A percentile compares a stretch with the other conserved stretches of the same genome.
Conservation (phyloP, 2,113 vertebrate genomes). For the Montifringilla adamsi region DNA sequence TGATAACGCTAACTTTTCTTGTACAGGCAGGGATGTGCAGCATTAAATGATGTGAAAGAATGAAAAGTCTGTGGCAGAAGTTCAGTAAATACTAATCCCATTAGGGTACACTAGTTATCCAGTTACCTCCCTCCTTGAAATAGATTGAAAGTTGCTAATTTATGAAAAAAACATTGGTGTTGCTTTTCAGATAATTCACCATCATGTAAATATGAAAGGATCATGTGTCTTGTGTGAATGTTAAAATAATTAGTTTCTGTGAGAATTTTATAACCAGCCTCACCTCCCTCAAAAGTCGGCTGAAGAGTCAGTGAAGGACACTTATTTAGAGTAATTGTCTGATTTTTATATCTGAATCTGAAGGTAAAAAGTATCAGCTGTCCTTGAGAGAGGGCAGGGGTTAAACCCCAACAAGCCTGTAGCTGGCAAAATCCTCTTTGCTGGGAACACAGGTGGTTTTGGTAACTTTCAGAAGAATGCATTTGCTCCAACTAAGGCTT, state of each 20-base stretch:
- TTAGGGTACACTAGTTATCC: not conserved
- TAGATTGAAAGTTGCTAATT: not conserved
- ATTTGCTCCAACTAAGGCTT: not conserved
- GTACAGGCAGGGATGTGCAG: not conserved
- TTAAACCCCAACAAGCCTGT: not conserved
- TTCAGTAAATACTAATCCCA: not conserved
- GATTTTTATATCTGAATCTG: not conserved
- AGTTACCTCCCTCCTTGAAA: not conserved
- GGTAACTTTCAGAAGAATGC: not conserved
- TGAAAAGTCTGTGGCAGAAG: not conserved
- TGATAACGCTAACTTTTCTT: not conserved
- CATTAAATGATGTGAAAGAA: not conserved
- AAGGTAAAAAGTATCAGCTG: not conserved
- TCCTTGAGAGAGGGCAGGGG: not conserved
- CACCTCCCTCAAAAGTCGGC: not conserved
- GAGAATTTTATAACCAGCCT: not conserved
- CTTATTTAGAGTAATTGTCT: not conserved
- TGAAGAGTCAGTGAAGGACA: not conserved
- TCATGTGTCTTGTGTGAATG: not conserved
- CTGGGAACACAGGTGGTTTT: not conserved
- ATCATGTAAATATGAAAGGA: fast-evolving
- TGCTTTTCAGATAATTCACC: not conserved
- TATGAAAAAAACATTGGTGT: not conserved
- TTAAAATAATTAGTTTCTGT: not conserved
- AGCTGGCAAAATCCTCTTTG: not conserved